Conservation (phyloP, 2,113 vertebrate genomes). For the Aegithalos caudatus region DNA sequence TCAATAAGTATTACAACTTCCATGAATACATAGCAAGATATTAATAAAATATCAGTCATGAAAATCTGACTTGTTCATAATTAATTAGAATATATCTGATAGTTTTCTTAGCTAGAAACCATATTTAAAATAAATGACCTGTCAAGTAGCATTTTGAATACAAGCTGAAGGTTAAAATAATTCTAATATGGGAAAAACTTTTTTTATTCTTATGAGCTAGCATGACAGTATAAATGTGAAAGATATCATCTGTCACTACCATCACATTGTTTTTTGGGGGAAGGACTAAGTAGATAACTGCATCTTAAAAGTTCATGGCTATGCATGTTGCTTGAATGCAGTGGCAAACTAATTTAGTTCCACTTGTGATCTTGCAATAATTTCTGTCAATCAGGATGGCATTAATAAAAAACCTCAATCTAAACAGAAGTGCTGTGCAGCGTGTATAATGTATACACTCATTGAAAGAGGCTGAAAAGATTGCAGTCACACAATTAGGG, state of each 20-base stretch:
- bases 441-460: slow-evolving; percentile 56
- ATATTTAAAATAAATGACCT: slow-evolving; percentile 29
- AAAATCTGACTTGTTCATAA: slow-evolving; percentile 6
- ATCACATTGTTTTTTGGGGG: background rate
- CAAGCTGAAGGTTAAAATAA: slow-evolving; percentile 23
- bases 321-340: slow-evolving; percentile 5
- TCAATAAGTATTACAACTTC: background rate
- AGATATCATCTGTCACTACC: background rate
- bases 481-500: slow-evolving; percentile 59
- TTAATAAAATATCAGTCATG: slow-evolving; percentile 33
- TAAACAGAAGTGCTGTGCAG: slow-evolving; percentile 58
- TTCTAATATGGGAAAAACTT: background rate
- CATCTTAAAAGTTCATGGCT: slow-evolving; percentile 41
- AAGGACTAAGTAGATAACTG: background rate
- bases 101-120: background rate
- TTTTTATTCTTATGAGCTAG: background rate
- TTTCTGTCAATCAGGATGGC: slow-evolving; percentile 61
- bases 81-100: slow-evolving; percentile 2
- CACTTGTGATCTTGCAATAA: slow-evolving; percentile 55
- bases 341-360: slow-evolving; percentile 52
- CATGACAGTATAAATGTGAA: background rate
- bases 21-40: background rate
- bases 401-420: slow-evolving; percentile 58
- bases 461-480: slow-evolving; percentile 55
- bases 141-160: slow-evolving; percentile 5